Evolutionary conservation across 1,140 invertebrate species (phyloP), one percentile per base, ranked within the genome.

Genomic region (Holcopasites calliopsidis): DNA sequence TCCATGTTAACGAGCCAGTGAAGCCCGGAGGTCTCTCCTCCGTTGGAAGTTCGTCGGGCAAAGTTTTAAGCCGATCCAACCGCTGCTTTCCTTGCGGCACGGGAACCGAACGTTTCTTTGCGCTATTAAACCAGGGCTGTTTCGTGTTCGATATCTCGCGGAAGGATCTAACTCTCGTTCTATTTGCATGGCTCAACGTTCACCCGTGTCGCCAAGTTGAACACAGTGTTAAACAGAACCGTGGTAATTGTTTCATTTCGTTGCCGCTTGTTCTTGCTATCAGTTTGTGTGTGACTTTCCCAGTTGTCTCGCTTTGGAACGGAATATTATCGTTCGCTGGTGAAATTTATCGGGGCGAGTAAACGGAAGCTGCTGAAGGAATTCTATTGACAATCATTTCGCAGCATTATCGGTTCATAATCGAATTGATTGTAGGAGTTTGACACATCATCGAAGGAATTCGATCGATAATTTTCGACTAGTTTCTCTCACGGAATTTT

Each of bases 141-240:
- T 60, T 44, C 68, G 21, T 61, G 55, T 18, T 21, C 23, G 33
- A 11, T 71, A 71, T 50, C 57, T 8, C 44, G 18, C 3, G 16
- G 21, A 50, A 49, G 42, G 40, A 62, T 62, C 69, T 61, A n/a
- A n/a, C n/a, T n/a, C 1, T 21, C 31, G 28, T 8, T 58, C 57
- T 61, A 71, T 71, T 62, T 62, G 40, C 69, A 40, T 31, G 44
- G 23, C 35, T 71, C 62, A 62, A 62, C 38, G 49, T 71, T 49
- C 42, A 60, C 68, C 47, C 31, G 52, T 8, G 50, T 44, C 47
- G 44, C 54, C 44, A 60, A 58, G 38, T 70, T 70, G 33, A 58
- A 70, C 38, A n/a, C n/a, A n/a, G 13, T 13, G 40, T 28, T 26
- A 31, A 35, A 60, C 28, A 35, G 21, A 70, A 47, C 58, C 55